Evolutionary conservation across 2,888 invertebrate species (phyloP).

Genomic region (Luperina testacea): DNA sequence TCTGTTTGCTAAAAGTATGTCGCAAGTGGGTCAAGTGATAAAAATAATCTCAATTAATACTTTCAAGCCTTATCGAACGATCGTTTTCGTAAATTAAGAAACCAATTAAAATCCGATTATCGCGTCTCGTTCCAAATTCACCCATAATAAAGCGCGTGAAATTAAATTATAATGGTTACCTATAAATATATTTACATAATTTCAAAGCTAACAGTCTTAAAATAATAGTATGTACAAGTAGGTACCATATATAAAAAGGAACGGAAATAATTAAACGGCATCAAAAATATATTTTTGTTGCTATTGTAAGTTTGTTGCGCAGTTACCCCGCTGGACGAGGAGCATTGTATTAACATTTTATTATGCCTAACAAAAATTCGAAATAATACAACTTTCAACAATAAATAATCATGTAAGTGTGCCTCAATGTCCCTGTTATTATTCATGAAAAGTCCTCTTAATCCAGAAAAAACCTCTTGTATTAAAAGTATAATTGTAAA

Average conservation of each 20-base stretch:
- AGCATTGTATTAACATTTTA: background rate
- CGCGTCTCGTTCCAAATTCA: conserved; percentile 30
- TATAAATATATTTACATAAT: conserved; percentile 15
- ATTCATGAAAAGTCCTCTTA: conserved; percentile 53
- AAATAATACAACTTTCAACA: conserved; percentile 5
- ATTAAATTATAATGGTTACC: conserved; percentile 8
- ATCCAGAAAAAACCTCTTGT: conserved; percentile 51
- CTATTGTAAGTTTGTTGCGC: background rate
- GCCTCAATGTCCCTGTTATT: conserved; percentile 37
- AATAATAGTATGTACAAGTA: background rate
- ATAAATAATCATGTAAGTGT: conserved; percentile 50
- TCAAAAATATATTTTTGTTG: background rate
- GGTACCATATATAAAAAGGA: background rate
- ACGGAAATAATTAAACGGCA: background rate
- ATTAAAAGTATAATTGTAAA: conserved; percentile 61
- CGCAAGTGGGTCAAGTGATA: conserved; percentile 12
- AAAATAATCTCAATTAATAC: conserved; percentile 26
- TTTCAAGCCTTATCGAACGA: conserved; percentile 21
- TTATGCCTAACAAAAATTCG: background rate
- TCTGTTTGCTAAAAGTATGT: conserved; percentile 4
- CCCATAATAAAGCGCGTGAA: conserved; percentile 13
- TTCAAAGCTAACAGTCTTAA: background rate
- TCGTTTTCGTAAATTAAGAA: conserved; percentile 49
- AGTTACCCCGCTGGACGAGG: background rate
- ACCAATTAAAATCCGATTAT: conserved; percentile 51